Evolutionary conservation across 2,113 vertebrate genomes (phyloP).

Genomic region (Paradisaea rubra): DNA sequence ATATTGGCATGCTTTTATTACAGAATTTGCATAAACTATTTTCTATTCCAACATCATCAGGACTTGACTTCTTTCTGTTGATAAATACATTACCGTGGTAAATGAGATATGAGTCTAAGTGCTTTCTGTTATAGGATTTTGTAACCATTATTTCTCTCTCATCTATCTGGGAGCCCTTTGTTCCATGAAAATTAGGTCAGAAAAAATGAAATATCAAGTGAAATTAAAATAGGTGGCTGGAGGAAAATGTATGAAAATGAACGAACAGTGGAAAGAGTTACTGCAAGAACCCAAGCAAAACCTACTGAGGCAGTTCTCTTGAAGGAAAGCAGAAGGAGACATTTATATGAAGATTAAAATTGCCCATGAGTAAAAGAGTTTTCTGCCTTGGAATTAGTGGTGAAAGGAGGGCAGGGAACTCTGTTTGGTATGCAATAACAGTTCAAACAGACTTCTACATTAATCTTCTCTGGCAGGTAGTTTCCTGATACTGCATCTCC

Average conservation of each 20-base stretch:
- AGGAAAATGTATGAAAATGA: neutral
- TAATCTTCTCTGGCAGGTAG: constrained; percentile 48
- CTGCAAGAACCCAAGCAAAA: neutral
- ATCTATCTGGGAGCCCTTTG: neutral
- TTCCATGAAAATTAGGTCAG: neutral
- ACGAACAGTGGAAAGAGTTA: neutral
- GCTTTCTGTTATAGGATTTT: neutral
- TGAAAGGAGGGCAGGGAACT: neutral
- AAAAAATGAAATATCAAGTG: neutral
- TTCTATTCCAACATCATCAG: neutral
- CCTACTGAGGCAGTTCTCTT: neutral
- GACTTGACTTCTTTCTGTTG: neutral
- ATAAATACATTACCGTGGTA: neutral
- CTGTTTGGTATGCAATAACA: constrained; percentile 36
- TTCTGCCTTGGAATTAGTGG: neutral
- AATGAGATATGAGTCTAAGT: neutral
- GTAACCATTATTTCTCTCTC: neutral
- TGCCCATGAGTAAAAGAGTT: neutral
- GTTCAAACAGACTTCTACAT: constrained; percentile 13
- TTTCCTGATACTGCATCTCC: neutral
- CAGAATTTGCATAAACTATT: neutral
- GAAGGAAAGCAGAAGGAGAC: neutral
- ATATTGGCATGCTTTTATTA: neutral
- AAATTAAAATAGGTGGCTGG: neutral
- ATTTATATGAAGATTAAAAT: constrained; percentile 24